Base-by-base conservation (phyloP, 2,113 vertebrate genomes). In the Bombycilla garrulus region DNA sequence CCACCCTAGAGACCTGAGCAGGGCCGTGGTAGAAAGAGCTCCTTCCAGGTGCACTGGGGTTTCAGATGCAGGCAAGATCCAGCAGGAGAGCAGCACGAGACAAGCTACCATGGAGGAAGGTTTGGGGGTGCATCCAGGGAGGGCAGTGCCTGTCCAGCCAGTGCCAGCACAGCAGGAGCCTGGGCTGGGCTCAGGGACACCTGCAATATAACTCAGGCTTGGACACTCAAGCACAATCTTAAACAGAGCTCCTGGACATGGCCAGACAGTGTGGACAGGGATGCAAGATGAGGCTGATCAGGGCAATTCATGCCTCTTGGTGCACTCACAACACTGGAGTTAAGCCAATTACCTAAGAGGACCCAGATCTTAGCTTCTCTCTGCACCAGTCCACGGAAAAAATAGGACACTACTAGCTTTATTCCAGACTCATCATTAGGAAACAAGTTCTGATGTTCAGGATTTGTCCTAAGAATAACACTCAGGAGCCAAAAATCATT, bases 11-110 rank as follows among this genome's bases (percentile, higher is more conserved):
- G 57, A 36, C 5, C 76, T 62, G 64, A 71, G 40, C 14, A 33
- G 51, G 29, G 31, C 21, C 0, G 0, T 12, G 33, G 22, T n/a
- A 47, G 10, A 10, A 33, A 45, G 17, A 65, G 28, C 16, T 35
- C 58, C 54, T 44, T 4, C 25, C 9, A 33, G 15, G 12, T 23
- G 31, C 21, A 42, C 26, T 2, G 24, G 25, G 38, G 16, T n/a
- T 14, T 24, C 45, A 89, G 19, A 21, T 44, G 38, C 56, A 78
- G 44, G 10, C 29, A 44, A 36, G 33, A 8, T 69, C 42, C 45
- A 67, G 21, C 23, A 81, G 54, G 14, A 78, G 22, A 60, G 12
- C 22, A 50, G 21, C 25, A 64, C 62, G 38, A 81, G 51, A 50
- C 7, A 69, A 57, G 22, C 11, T 36, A 10, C 33, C 8, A 10